Conservation (phyloP, 2,888 invertebrate genomes). For the Drosophila ustulata region DNA sequence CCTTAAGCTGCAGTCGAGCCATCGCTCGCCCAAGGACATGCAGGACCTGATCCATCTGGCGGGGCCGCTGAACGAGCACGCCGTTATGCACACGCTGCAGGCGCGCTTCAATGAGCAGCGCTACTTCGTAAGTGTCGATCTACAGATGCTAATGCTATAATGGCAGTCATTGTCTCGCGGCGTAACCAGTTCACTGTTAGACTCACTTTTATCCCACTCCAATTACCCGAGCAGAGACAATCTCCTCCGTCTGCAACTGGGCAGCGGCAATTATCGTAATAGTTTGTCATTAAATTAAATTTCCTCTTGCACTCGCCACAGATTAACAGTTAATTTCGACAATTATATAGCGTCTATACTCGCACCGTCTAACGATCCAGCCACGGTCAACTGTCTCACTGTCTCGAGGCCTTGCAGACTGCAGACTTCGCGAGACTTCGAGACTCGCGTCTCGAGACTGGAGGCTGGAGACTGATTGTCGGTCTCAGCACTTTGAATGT, state of each 20-base stretch:
- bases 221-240: conserved; percentile 13
- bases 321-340: conserved; percentile 71
- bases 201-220: conserved; percentile 24
- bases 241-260: conserved; percentile 8
- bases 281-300: conserved; percentile 65
- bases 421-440: not conserved
- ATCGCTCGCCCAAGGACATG: conserved; percentile 86
- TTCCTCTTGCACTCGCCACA: conserved; percentile 58
- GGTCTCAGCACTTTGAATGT: not conserved
- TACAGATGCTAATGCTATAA: conserved; percentile 2
- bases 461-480: not conserved
- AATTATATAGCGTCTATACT: conserved; percentile 48
- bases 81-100: conserved; percentile 95
- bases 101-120: conserved; percentile 94
- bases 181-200: conserved; percentile 39
- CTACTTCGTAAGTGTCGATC: conserved; percentile 90
- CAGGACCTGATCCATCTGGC: conserved; percentile 96
- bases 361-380: not conserved
- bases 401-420: not conserved
- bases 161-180: not conserved
- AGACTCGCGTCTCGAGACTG: not conserved
- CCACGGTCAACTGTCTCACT: conserved; percentile 2
- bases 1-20: conserved; percentile 40
- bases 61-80: conserved; percentile 97
- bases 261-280: conserved; percentile 62